A percentile compares a stretch with the other conserved stretches of the same genome.
Evolutionary conservation across 2,113 vertebrate species (phyloP).

Genomic region (Equus przewalskii): DNA sequence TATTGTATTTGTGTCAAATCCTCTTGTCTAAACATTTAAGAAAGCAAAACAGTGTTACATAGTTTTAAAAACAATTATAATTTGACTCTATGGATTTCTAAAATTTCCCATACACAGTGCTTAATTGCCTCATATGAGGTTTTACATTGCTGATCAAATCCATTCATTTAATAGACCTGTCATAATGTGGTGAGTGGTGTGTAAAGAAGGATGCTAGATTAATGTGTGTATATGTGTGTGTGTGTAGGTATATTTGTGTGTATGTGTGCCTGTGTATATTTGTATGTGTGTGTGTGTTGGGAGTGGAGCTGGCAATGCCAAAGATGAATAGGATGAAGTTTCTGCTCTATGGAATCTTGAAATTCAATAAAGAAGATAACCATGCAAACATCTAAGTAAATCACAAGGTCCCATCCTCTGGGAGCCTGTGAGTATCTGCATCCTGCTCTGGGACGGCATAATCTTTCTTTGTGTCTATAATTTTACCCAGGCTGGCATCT

Average conservation of each 20-base stretch:
- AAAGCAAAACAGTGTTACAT: conserved; percentile 38
- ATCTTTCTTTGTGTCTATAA: conserved; percentile 33
- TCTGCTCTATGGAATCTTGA: conserved; percentile 51
- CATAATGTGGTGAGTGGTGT: no score
- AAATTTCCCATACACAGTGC: conserved; percentile 1
- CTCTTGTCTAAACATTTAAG: conserved; percentile 67
- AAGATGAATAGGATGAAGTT: background rate
- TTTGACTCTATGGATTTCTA: conserved; percentile 45
- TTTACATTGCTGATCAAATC: background rate
- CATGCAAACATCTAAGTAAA: conserved; percentile 34
- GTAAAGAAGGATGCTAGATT: background rate
- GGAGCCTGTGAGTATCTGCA: background rate
- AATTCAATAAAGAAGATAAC: conserved; percentile 58
- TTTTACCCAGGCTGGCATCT: conserved; percentile 21
- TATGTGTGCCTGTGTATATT: background rate
- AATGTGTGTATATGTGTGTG: background rate
- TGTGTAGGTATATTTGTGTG: background rate
- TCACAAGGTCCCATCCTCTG: background rate
- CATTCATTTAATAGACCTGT: background rate
- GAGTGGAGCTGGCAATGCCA: background rate
- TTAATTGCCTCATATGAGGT: conserved; percentile 1
- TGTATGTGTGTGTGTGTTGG: background rate
- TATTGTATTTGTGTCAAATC: conserved; percentile 75
- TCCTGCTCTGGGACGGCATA: conserved; percentile 12
- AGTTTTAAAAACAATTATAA: conserved; percentile 56